Evolutionary conservation across 2,797 vertebrate species (phyloP).

Genomic region (Smutsia temminckii): DNA sequence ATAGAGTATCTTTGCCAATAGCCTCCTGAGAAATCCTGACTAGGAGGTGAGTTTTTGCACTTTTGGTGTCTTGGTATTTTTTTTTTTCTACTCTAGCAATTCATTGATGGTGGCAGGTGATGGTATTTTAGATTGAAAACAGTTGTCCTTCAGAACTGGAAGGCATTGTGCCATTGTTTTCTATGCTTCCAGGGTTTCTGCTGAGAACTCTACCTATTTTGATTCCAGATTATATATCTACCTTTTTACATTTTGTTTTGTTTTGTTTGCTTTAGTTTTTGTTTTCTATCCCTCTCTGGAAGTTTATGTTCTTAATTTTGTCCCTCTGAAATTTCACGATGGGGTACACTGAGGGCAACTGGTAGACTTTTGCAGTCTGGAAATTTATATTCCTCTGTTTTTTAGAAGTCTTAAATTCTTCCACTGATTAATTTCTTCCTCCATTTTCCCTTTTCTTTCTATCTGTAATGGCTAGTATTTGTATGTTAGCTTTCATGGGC

Average conservation of each 20-base stretch:
- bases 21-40: not conserved
- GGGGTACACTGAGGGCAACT: not conserved
- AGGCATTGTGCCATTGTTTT: not conserved
- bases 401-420: not conserved
- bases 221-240: not conserved
- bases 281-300: not conserved
- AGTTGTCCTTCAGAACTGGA: not conserved
- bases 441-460: not conserved
- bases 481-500: not conserved
- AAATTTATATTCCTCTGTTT: not conserved
- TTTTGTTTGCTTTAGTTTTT: not conserved
- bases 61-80: not conserved
- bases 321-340: not conserved
- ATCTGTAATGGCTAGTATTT: not conserved
- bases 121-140: not conserved
- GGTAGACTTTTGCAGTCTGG: not conserved
- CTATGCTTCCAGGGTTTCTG: not conserved
- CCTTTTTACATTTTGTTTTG: not conserved
- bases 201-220: not conserved
- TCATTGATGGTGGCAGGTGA: not conserved
- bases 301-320: not conserved
- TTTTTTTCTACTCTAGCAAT: not conserved
- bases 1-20: not conserved
- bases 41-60: not conserved
- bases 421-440: not conserved